phyloP scores from a whole-genome alignment of 2,888 invertebrate genomes.

The Rotaria socialis region DNA sequence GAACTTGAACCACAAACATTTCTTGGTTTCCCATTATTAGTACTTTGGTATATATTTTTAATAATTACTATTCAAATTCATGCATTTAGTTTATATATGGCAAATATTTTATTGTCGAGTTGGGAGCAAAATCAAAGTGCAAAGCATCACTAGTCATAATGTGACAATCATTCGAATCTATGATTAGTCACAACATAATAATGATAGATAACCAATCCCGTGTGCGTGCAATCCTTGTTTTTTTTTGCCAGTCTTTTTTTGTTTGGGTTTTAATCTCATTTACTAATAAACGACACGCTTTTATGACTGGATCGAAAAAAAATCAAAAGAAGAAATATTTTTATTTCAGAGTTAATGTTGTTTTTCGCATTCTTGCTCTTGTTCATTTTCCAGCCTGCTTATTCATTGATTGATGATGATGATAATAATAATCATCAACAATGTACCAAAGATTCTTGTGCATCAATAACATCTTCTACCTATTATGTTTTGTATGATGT shows the following conservation, averaged over 20 bases:
- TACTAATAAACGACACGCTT: background rate
- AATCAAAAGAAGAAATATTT: background rate
- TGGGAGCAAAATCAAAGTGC: background rate
- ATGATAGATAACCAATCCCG: background rate
- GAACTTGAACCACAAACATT: conserved; percentile 47
- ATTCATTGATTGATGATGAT: background rate
- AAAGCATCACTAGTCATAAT: background rate
- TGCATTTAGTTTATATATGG: conserved; percentile 46
- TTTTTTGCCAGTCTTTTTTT: background rate
- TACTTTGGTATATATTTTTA: conserved; percentile 86
- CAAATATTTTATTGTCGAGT: conserved; percentile 21
- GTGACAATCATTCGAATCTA: background rate
- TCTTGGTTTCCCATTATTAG: conserved; percentile 73
- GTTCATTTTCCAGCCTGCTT: background rate
- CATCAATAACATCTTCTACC: conserved; percentile 60
- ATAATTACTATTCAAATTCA: conserved; percentile 76
- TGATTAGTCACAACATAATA: background rate
- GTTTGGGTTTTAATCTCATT: background rate
- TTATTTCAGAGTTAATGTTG: background rate
- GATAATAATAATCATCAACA: background rate
- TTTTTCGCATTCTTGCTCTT: background rate
- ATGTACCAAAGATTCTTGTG: background rate
- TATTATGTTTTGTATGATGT: conserved; percentile 81
- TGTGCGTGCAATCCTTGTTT: conserved; percentile 8
- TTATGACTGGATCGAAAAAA: background rate